A percentile compares a stretch with the other conserved stretches of the same genome.
These are phyloP conservation scores for Bruchidius siliquastri DNA, from an alignment of 2,888 invertebrate species.

Conservation along the genomic window DNA sequence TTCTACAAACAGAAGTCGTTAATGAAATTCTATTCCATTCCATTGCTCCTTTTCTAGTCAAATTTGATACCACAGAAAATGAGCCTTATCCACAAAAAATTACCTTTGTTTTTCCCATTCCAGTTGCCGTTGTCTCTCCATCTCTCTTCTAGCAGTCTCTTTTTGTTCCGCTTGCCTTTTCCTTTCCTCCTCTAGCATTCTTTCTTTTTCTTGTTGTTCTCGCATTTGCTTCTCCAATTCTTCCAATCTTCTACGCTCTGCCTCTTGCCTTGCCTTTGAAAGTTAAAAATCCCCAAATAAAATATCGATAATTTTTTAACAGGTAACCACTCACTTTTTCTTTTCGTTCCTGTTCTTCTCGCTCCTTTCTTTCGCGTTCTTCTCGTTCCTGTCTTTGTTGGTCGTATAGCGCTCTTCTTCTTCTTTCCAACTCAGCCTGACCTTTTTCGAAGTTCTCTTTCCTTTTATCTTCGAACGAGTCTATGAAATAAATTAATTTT, in stretches of 20 bases:
- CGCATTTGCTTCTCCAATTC: slow-evolving; percentile 80
- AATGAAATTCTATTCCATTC: no score
- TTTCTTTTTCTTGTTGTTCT: slow-evolving; percentile 72
- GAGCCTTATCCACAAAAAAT: not conserved
- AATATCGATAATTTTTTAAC: not conserved
- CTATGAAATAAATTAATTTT: slow-evolving; percentile 36
- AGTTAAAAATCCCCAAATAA: not conserved
- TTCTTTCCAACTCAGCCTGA: slow-evolving; percentile 90
- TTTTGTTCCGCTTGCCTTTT: slow-evolving; percentile 67
- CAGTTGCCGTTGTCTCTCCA: slow-evolving; percentile 89
- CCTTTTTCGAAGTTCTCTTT: slow-evolving; percentile 98
- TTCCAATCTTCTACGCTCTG: slow-evolving; percentile 75
- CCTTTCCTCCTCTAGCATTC: slow-evolving; percentile 71
- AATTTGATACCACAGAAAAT: not conserved
- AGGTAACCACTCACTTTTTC: slow-evolving; percentile 50
- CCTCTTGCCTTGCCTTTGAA: slow-evolving; percentile 60
- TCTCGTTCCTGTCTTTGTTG: slow-evolving; percentile 87
- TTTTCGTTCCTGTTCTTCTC: slow-evolving; percentile 82
- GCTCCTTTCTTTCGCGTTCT: slow-evolving; percentile 87
- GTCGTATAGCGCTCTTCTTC: slow-evolving; percentile 84
- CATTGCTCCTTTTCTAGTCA: no score
- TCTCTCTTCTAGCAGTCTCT: slow-evolving; percentile 78
- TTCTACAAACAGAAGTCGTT: no score
- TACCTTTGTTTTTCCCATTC: slow-evolving; percentile 92
- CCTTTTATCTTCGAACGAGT: slow-evolving; percentile 91